Evolutionary conservation across 1,140 invertebrate species (phyloP).

Genomic region (Aphaenogaster floridana): DNA sequence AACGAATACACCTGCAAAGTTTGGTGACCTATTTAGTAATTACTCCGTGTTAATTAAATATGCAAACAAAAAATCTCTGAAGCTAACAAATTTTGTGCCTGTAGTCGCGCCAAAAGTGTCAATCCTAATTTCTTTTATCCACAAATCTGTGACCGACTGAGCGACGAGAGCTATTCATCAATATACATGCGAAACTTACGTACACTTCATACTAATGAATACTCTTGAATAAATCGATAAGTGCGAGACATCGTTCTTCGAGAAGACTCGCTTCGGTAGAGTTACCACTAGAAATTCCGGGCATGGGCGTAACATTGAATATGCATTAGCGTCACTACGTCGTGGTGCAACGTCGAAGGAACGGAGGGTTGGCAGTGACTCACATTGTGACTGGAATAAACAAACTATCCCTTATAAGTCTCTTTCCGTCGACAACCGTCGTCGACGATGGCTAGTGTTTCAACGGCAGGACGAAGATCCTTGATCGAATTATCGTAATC

Average conservation of each 20-base stretch:
- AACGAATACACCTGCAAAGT: neutral
- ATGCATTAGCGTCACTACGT: slow-evolving; percentile 82
- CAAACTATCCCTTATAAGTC: slow-evolving; percentile 78
- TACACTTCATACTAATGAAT: slow-evolving; percentile 59
- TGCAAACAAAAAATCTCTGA: neutral
- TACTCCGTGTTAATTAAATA: neutral
- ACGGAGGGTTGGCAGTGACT: slow-evolving; percentile 76
- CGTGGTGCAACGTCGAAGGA: slow-evolving; percentile 74
- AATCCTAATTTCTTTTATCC: slow-evolving; percentile 44
- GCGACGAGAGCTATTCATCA: slow-evolving; percentile 39
- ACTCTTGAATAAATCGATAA: slow-evolving; percentile 59
- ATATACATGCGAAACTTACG: slow-evolving; percentile 57
- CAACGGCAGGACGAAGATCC: slow-evolving; percentile 71
- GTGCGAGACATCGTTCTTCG: slow-evolving; percentile 59
- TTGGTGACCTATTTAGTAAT: slow-evolving; percentile 11
- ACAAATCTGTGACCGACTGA: slow-evolving; percentile 31
- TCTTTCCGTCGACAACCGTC: slow-evolving; percentile 35
- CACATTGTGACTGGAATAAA: slow-evolving; percentile 84
- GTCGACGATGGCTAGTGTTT: slow-evolving; percentile 37
- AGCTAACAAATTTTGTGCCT: slow-evolving; percentile 2
- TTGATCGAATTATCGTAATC: slow-evolving; percentile 79
- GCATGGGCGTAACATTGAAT: slow-evolving; percentile 83
- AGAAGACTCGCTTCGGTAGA: slow-evolving; percentile 40
- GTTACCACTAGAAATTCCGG: slow-evolving; percentile 72
- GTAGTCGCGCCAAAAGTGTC: neutral